Percentiles rank a stretch among this genome's conserved stretches.
Conservation (phyloP, 2,797 vertebrate species). For the Hirundo rustica region DNA sequence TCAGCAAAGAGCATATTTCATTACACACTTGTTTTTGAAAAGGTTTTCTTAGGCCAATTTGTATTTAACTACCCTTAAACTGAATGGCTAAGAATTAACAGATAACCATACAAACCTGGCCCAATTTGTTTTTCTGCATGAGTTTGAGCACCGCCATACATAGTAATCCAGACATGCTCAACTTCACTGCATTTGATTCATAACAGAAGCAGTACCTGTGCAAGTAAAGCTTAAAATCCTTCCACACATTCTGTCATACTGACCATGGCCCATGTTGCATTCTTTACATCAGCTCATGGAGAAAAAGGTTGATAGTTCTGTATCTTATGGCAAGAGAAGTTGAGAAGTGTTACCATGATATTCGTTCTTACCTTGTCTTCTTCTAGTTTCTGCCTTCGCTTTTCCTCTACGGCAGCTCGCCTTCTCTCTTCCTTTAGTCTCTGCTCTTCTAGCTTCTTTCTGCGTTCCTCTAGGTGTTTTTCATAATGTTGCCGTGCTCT, state of each 20-base stretch:
- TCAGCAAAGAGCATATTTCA: not conserved
- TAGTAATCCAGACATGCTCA: not conserved
- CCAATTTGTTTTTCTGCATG: not conserved
- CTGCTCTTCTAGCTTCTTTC: slow-evolving; percentile 88
- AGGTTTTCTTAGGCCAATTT: not conserved
- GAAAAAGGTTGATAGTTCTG: not conserved
- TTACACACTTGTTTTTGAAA: not conserved
- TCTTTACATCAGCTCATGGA: not conserved
- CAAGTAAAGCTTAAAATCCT: not conserved
- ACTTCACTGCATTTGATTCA: not conserved
- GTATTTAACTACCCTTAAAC: not conserved
- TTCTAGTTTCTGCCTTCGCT: slow-evolving; percentile 87
- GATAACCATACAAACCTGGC: not conserved
- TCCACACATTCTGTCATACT: not conserved
- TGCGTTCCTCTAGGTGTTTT: slow-evolving; percentile 89
- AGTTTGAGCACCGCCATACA: not conserved
- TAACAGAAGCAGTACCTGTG: not conserved
- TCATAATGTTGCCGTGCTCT: slow-evolving; percentile 89
- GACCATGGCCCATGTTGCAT: not conserved
- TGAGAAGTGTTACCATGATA: not conserved
- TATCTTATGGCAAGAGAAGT: not conserved
- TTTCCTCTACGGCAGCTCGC: slow-evolving; percentile 90
- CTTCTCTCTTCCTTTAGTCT: slow-evolving; percentile 88
- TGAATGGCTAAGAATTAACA: not conserved
- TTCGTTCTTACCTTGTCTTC: slow-evolving; percentile 84